A percentile compares a stretch with the other conserved stretches of the same genome.
Conservation (phyloP, 2,888 invertebrate species). For the Cheiracanthium punctorium region DNA sequence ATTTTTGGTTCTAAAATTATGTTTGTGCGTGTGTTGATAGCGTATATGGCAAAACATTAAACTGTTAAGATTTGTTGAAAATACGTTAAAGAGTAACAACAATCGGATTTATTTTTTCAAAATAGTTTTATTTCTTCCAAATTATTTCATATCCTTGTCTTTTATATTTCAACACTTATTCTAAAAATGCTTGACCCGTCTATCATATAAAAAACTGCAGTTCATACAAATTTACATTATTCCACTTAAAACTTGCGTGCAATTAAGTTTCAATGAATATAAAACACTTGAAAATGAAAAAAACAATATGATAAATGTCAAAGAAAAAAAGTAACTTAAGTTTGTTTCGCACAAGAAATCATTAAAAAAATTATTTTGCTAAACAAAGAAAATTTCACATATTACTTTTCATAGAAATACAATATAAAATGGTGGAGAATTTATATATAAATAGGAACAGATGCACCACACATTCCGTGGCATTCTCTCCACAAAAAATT, state of each 20-base stretch:
- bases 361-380: background rate
- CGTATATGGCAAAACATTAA: too few relatives aligned
- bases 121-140: background rate
- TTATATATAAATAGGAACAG: conserved; percentile 39
- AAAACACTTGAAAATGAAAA: background rate
- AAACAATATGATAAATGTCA: too few relatives aligned
- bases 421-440: background rate
- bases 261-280: background rate
- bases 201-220: background rate
- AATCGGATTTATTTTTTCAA: background rate
- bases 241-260: background rate
- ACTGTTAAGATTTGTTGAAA: too few relatives aligned
- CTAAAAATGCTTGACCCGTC: background rate
- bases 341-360: background rate
- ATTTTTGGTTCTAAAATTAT: too few relatives aligned
- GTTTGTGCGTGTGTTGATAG: too few relatives aligned
- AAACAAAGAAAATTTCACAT: background rate
- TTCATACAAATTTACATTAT: background rate
- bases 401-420: background rate
- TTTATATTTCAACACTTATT: background rate
- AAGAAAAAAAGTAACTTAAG: background rate
- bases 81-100: background rate
- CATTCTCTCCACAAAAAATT: background rate
- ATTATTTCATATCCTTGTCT: background rate
- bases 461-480: background rate